Base-by-base conservation (phyloP, 2,888 invertebrate species). In the Yponomeuta cagnagella region DNA sequence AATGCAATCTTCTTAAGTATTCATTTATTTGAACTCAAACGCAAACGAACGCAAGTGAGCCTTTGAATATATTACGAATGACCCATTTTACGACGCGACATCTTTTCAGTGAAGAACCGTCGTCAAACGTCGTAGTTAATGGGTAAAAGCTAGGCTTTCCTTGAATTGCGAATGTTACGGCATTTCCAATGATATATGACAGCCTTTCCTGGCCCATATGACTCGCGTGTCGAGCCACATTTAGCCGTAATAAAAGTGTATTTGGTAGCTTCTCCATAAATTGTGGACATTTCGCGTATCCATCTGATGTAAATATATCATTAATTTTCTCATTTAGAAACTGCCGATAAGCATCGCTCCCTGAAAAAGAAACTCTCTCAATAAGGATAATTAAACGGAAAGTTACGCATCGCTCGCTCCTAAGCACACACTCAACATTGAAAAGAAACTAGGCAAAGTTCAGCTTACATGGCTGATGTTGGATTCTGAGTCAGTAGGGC, bases 401-500 rank as follows among this genome's bases (percentile, higher is more conserved):
- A 58, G 31, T 30, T 63, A 30, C 33, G 65, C 65, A 65, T 12
- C 30, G 4, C 23, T 65, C 10, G 30, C 33, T 65, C 15, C 64
- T 10, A 15, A 23, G 64, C 64, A 23, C 31, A 30, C 10, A 65
- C 65, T 43, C 43, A 23, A 0, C 31, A 65, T 65, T 64, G 30
- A 65, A 65, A 65, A 33, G 65, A 65, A 65, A 31, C 30, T 65
- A 65, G 65, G 65, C 65, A 65, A 65, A 65, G 65, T 65, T 65
- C 65, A 65, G 33, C 10, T 31, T 65, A 31, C 9, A 30, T 10
- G 65, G 31, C 65, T 65, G 33, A 12, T 33, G 65, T 15, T 58
- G 52, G 15, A 1, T 58, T 58, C 15, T 76, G 74, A 79, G 81
- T 79, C 81, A 82, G 78, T 80, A 75, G 80, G 80, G 78, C 82